Evolutionary conservation across 1,140 invertebrate species (phyloP).

Genomic region (Cyclargus thomasi): DNA sequence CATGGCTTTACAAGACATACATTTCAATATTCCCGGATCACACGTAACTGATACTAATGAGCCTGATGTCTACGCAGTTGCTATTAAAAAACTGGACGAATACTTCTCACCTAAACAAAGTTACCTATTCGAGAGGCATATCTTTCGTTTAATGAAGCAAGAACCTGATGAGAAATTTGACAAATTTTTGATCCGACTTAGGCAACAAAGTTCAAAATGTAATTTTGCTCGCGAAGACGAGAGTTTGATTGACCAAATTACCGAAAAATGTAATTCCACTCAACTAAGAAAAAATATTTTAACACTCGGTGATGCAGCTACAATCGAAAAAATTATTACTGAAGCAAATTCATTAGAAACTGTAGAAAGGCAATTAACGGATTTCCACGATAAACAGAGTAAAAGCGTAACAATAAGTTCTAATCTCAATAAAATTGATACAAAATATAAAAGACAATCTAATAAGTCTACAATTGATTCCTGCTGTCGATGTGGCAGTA

Average conservation of each 20-base stretch:
- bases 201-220: slow-evolving; percentile 24
- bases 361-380: slow-evolving; percentile 21
- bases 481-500: slow-evolving; percentile 17
- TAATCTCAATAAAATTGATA: slow-evolving; percentile 15
- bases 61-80: slow-evolving; percentile 26
- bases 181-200: slow-evolving; percentile 27
- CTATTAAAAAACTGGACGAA: slow-evolving; percentile 34
- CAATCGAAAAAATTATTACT: slow-evolving; percentile 19
- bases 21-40: slow-evolving; percentile 36
- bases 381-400: slow-evolving; percentile 21
- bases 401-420: neutral
- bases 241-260: slow-evolving; percentile 23
- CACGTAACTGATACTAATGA: neutral
- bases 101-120: slow-evolving; percentile 40
- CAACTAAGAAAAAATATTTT: slow-evolving; percentile 25
- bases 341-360: slow-evolving; percentile 23
- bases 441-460: slow-evolving; percentile 5
- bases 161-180: slow-evolving; percentile 29
- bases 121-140: slow-evolving; percentile 30
- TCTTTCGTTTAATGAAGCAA: slow-evolving; percentile 28
- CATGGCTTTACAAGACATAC: slow-evolving; percentile 38
- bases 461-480: neutral
- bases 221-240: slow-evolving; percentile 16
- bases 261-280: slow-evolving; percentile 19
- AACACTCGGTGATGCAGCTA: slow-evolving; percentile 17